Percentiles rank a stretch among this genome's conserved stretches.
Evolutionary conservation across 2,888 invertebrate genomes (phyloP).

Genomic region (Diarsia rubi): DNA sequence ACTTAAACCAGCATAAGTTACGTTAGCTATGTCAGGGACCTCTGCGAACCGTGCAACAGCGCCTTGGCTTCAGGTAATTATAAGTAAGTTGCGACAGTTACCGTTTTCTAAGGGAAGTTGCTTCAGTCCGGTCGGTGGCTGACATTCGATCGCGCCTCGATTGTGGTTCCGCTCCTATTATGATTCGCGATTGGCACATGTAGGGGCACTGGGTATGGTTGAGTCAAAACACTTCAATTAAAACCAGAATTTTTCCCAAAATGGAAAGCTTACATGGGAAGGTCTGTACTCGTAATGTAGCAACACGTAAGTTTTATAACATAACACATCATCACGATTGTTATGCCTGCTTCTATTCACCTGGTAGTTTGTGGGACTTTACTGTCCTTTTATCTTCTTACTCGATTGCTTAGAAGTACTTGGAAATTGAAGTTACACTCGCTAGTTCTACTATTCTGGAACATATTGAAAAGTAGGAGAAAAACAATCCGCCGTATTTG

Average conservation of each 20-base stretch:
- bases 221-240: background rate
- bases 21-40: conserved; percentile 40
- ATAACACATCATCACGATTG: too few species aligned
- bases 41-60: conserved; percentile 43
- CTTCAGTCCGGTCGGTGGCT: conserved; percentile 51
- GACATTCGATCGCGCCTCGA: conserved; percentile 57
- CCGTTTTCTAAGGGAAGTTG: conserved; percentile 74
- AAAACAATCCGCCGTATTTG: too few species aligned
- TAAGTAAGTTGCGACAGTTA: conserved; percentile 59
- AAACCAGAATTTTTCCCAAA: background rate
- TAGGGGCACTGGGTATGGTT: background rate
- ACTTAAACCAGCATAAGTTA: conserved; percentile 5
- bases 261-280: background rate
- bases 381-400: too few species aligned
- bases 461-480: too few species aligned
- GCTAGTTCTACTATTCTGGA: too few species aligned
- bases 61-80: conserved; percentile 62
- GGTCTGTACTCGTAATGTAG: background rate
- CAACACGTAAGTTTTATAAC: background rate
- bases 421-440: too few species aligned
- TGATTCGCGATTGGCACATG: conserved; percentile 24
- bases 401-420: too few species aligned
- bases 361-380: too few species aligned
- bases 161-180: conserved; percentile 63
- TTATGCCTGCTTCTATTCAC: too few species aligned